Base-by-base conservation (phyloP, 2,797 vertebrate genomes). In the Perodicticus potto region DNA sequence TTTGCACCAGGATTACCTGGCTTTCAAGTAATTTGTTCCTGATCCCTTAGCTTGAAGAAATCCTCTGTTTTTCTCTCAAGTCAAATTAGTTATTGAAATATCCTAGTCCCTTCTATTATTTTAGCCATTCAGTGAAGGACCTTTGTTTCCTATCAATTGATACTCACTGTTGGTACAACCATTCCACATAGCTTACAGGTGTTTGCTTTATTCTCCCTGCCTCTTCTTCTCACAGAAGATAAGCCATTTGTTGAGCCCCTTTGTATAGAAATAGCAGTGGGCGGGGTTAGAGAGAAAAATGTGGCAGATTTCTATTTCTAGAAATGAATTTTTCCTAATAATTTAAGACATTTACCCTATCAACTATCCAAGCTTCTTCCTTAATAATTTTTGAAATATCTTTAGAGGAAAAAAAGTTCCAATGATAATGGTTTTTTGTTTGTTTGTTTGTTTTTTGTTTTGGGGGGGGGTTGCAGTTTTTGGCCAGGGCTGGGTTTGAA, bases 381-480 rank as follows among this genome's bases (percentile, higher is more conserved):
- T 25, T 93, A 53, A 3, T 82, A 5, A 9, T 55, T 55, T 94
- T 96, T 63, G 5, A 90, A 92, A 59, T 92, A 63, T 29, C 32
- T 87, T 93, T 37, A 65, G 45, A 81, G 76, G 89, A 65, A 91
- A 63, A 76, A 59, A 45, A 37, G 55, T 34, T 40, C n/a, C 23
- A 82, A 20, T 43, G 45, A 40, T 13, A 32, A 32, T 73, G 5
- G 40, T 40, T 40, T 40, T 40, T 40, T 40, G 40, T 40, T 40
- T 40, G 5, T 40, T 40, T 40, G 40, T 40, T 40, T 40, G 40
- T 40, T 40, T 40, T n/a, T n/a, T n/a, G n/a, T n/a, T n/a, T n/a
- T n/a, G n/a, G 40, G 40, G 40, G 40, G 40, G 40, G 40, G 5
- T 40, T 40, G 40, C 40, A 40, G 40, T 40, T 40, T 40, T 40